Base-by-base conservation (phyloP, 2,113 vertebrate species). In the Myxocyprinus asiaticus region DNA sequence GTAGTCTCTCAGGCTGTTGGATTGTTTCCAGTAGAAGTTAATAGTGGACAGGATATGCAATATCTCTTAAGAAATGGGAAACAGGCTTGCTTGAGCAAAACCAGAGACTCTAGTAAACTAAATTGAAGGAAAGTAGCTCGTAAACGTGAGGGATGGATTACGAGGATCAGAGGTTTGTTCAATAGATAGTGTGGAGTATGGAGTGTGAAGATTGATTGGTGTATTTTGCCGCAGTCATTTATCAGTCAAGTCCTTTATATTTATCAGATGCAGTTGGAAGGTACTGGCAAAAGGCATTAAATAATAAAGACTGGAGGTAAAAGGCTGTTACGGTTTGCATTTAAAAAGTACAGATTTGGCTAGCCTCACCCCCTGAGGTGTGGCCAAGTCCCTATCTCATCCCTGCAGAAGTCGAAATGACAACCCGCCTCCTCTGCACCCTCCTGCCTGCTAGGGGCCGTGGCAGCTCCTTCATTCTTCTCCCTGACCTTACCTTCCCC, bases 1-100 rank as follows among this genome's bases (percentile, higher is more conserved):
- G 7, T 12, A 50, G 45, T 33, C 72, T 63, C 47, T 76, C 22
- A 76, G 9, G 50, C 74, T 75, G 47, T 8, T 66, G 78, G 48
- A 68, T 6, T 61, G 65, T 11, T 70, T 80, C 67, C 72, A 71
- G 45, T 3, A 50, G 42, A 5, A 80, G 69, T 63, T 81, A 78
- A 78, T 80, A 81, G 80, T 79, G 71, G 76, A 83, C 86, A 85
- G 83, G 87, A 90, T 88, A 90, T 90, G 85, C 86, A 88, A 92
- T 88, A 87, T 88, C 86, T 90, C 85, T 87, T 86, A 88, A 80
- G 81, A 82, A 92, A 90, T 87, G 81, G 83, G 83, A 92, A 91
- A 79, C 91, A 93, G 90, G 84, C 85, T 62, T 78, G 78, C 85
- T 87, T 83, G 87, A 89, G 82, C 74, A 53, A 81, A 88, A 85